Conservation (phyloP, 1,140 invertebrate species). For the Pachypeltis micranthus region DNA sequence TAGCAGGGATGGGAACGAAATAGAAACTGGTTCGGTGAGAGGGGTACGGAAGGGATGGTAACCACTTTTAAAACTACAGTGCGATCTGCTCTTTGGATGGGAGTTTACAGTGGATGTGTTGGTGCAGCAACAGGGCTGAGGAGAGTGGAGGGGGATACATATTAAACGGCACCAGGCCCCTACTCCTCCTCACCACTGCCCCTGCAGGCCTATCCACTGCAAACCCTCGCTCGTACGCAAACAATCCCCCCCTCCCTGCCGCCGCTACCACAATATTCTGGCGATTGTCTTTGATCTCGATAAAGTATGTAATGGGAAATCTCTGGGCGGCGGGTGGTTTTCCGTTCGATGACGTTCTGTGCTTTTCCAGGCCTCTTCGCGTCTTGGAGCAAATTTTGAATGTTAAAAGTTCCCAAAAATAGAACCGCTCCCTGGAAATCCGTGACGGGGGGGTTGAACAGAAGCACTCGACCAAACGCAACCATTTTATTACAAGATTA, state of each 20-base stretch:
- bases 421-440: too few relatives aligned
- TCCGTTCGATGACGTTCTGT: not conserved
- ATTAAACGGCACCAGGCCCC: not conserved
- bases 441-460: too few relatives aligned
- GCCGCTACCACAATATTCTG: not conserved
- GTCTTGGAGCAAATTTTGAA: too few relatives aligned
- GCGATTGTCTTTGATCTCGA: not conserved
- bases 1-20: too few relatives aligned
- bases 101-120: too few relatives aligned
- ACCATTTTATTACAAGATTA: too few relatives aligned
- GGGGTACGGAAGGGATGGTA: not conserved
- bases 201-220: too few relatives aligned
- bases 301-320: not conserved
- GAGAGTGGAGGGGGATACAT: not conserved
- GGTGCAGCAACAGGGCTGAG: not conserved
- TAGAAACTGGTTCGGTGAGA: too few relatives aligned
- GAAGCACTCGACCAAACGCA: too few relatives aligned
- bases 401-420: too few relatives aligned
- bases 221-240: not conserved
- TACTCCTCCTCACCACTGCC: conserved; percentile 18
- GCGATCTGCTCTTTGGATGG: not conserved
- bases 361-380: too few relatives aligned
- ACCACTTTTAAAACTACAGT: not conserved
- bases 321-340: not conserved
- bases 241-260: not conserved